These are phyloP conservation scores for Lepisosteus osseus DNA, from an alignment of 2,113 vertebrate species.

Conservation along the genomic window DNA sequence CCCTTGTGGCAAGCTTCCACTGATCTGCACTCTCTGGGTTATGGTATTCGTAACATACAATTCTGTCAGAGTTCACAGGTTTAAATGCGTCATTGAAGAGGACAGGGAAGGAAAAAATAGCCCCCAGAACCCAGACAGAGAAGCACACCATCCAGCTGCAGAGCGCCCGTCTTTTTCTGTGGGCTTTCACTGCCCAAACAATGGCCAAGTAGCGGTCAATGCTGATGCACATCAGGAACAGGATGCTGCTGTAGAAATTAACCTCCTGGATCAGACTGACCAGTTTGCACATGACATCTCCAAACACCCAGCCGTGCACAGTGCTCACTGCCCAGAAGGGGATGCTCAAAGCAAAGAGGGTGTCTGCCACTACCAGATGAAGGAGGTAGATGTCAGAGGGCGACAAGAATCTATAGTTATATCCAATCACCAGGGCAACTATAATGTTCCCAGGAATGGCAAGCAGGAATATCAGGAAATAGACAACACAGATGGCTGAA, in stretches of 20 bases:
- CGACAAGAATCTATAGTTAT: conserved; percentile 31
- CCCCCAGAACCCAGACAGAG: conserved; percentile 47
- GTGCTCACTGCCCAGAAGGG: conserved; percentile 38
- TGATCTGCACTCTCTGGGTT: conserved; percentile 15
- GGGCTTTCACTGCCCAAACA: conserved; percentile 34
- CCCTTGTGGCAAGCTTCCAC: conserved; percentile 33
- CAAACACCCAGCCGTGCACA: conserved; percentile 55
- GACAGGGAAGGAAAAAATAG: conserved; percentile 46
- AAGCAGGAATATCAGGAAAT: conserved; percentile 50
- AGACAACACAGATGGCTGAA: conserved; percentile 39
- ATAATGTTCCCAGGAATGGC: conserved; percentile 60
- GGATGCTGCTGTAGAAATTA: conserved; percentile 68
- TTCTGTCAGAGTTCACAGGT: accelerated
- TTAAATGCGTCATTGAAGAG: conserved; percentile 24
- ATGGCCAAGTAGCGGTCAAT: conserved; percentile 60
- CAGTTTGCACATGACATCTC: conserved; percentile 51
- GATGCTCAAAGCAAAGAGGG: conserved; percentile 55
- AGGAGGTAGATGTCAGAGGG: conserved; percentile 60
- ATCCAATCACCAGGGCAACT: conserved; percentile 53
- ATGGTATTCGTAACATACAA: conserved; percentile 30
- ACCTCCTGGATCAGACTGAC: conserved; percentile 43
- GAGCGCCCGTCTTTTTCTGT: not conserved
- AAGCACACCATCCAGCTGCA: conserved; percentile 41
- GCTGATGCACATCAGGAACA: conserved; percentile 66
- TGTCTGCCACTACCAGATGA: conserved; percentile 57